phyloP scores from a whole-genome alignment of 2,113 vertebrate genomes.

The Perognathus longimembris region DNA sequence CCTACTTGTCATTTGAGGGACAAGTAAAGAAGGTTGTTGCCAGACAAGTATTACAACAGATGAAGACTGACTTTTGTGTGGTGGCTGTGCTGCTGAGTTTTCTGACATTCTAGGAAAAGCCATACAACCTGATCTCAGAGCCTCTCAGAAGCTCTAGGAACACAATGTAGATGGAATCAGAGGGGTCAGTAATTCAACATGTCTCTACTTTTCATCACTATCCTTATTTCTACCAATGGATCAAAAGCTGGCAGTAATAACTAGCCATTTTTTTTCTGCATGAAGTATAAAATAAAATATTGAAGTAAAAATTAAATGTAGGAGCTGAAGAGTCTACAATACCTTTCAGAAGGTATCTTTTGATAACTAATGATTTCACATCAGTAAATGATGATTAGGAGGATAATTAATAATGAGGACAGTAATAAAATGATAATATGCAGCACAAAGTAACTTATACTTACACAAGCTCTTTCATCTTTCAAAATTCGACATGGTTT shows the following conservation, averaged over 20 bases:
- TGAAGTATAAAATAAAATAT: not conserved
- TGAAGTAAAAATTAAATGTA: not conserved
- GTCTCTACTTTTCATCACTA: not conserved
- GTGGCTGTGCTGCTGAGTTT: not conserved
- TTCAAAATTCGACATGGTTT: not conserved
- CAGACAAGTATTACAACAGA: not conserved
- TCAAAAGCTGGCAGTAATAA: not conserved
- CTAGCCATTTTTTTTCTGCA: not conserved
- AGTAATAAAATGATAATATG: slow-evolving; percentile 26
- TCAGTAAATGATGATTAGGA: not conserved
- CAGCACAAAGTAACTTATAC: not conserved
- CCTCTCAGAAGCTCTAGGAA: not conserved
- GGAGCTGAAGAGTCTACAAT: not conserved
- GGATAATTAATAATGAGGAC: slow-evolving; percentile 40
- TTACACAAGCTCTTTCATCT: slow-evolving; percentile 54
- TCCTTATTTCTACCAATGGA: not conserved
- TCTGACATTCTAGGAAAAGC: not conserved
- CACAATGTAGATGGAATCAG: not conserved
- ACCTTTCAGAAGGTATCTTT: not conserved
- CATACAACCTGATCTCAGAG: not conserved
- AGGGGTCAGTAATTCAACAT: not conserved
- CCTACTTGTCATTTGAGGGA: not conserved
- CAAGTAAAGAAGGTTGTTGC: rapidly evolving
- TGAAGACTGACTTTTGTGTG: not conserved
- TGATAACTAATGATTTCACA: slow-evolving; percentile 15